Evolutionary conservation across 1,140 invertebrate species (phyloP), one percentile per base, ranked within the genome.

Genomic region (Nasonia vitripennis): DNA sequence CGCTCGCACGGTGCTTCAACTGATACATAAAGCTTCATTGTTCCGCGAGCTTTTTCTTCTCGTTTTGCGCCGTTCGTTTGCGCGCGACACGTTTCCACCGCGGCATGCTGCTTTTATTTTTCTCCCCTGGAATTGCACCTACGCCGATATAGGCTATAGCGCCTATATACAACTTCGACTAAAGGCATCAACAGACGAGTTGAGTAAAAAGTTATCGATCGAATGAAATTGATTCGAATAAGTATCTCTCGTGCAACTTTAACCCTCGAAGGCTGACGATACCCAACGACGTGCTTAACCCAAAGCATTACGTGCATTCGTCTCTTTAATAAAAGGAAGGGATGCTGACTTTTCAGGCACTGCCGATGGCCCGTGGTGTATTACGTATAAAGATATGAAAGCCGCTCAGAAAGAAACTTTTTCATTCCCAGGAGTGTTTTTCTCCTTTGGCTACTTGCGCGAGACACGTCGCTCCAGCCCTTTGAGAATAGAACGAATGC

Each of bases 401-500:
- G 14, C 12, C 12, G 5, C 17, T 55, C 20, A n/a, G 77, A 41
- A 71, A 73, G 83, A 79, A 85, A 85, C 78, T 85, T 85, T 81
- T 85, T 85, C 78, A 77, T 67, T 81, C 84, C 78, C 78, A 75
- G 17, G 78, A 37, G 84, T 81, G 71, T 55, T 78, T 78, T 85
- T 81, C 70, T 79, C 31, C 41, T 12, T n/a, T 14, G 48, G 17
- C 67, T 77, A 80, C 78, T 85, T 80, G 77, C 9, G 34, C 51
- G 14, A 85, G 41, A 78, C 70, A 80, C 70, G 4, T 37, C 4
- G 34, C 34, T 80, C 68, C 70, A 75, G 78, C 23, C 83, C 83
- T 85, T 80, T 74, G 83, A 81, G 84, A 85, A 81, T 85, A 85
- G 78, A 85, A 85, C 84, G 81, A 85, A 85, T 85, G 84, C 78